These are phyloP conservation scores for Xiphophorus birchmanni DNA, from an alignment of 2,797 vertebrate species.

Conservation along the genomic window DNA sequence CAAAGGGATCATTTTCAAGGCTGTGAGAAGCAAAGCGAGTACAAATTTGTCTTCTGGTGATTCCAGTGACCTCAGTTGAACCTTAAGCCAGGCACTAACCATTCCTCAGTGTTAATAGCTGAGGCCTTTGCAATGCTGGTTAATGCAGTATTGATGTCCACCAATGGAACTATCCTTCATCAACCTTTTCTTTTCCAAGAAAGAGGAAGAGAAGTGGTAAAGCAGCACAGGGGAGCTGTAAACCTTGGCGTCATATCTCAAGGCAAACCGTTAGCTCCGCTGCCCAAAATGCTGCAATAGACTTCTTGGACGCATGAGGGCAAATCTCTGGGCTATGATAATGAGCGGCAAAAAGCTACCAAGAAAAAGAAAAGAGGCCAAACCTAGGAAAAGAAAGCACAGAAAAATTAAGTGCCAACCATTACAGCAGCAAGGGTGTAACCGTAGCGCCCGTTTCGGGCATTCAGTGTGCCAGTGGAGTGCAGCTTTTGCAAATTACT, in stretches of 20 bases:
- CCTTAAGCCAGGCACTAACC: slow-evolving; percentile 66
- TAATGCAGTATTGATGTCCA: slow-evolving; percentile 89
- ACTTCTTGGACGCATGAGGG: slow-evolving; percentile 55
- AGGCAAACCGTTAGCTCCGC: slow-evolving; percentile 44
- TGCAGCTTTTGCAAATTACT: slow-evolving; percentile 64
- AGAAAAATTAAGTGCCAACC: slow-evolving; percentile 51
- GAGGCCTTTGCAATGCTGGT: slow-evolving; percentile 76
- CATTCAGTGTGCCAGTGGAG: slow-evolving; percentile 45
- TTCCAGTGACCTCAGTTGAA: slow-evolving; percentile 74
- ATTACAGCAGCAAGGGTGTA: slow-evolving; percentile 59
- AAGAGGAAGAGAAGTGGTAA: slow-evolving; percentile 67
- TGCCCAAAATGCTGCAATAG: slow-evolving; percentile 65
- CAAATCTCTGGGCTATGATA: slow-evolving; percentile 42
- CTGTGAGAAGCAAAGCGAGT: slow-evolving; percentile 23
- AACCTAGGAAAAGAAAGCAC: slow-evolving; percentile 15
- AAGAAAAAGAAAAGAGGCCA: slow-evolving; percentile 25
- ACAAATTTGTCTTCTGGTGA: slow-evolving; percentile 54
- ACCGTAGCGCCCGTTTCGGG: slow-evolving; percentile 46
- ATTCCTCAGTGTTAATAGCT: slow-evolving; percentile 81
- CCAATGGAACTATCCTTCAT: slow-evolving; percentile 76
- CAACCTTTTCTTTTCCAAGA: slow-evolving; percentile 62
- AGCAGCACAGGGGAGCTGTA: slow-evolving; percentile 74
- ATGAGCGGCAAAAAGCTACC: slow-evolving; percentile 18
- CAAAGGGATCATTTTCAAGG: slow-evolving; percentile 27
- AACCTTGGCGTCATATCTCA: slow-evolving; percentile 64